A percentile compares a stretch with the other conserved stretches of the same genome.
These are phyloP conservation scores for Chloropsis cyanopogon DNA, from an alignment of 2,113 vertebrate genomes.

Conservation along the genomic window DNA sequence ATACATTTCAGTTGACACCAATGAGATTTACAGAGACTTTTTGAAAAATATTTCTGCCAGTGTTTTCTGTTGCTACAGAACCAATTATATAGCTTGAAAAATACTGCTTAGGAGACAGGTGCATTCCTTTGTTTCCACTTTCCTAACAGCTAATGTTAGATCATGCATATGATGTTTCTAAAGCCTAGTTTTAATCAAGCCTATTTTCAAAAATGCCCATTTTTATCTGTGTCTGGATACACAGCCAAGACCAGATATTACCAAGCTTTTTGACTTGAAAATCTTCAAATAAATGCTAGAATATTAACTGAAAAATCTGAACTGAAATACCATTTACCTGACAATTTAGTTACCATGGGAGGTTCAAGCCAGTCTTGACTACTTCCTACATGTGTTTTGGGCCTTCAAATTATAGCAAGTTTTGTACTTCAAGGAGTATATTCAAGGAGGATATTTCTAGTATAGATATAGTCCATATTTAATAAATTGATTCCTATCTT, in stretches of 20 bases:
- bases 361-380: not conserved
- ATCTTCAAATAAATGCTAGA: not conserved
- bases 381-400: not conserved
- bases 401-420: not conserved
- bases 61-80: not conserved
- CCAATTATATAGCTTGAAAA: not conserved
- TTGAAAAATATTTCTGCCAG: not conserved
- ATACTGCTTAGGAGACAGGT: not conserved
- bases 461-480: not conserved
- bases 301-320: not conserved
- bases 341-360: accelerated
- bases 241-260: not conserved
- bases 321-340: not conserved
- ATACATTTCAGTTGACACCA: not conserved
- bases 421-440: not conserved
- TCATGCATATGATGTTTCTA: not conserved
- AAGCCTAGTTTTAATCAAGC: not conserved
- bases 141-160: not conserved
- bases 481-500: not conserved
- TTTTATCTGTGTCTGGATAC: not conserved
- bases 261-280: not conserved
- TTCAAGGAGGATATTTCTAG: not conserved
- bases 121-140: not conserved
- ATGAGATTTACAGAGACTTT: not conserved
- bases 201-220: not conserved